A percentile compares a stretch with the other conserved stretches of the same genome.
These are phyloP conservation scores for Parochlus steinenii DNA, from an alignment of 2,888 invertebrate genomes.

Conservation along the genomic window DNA sequence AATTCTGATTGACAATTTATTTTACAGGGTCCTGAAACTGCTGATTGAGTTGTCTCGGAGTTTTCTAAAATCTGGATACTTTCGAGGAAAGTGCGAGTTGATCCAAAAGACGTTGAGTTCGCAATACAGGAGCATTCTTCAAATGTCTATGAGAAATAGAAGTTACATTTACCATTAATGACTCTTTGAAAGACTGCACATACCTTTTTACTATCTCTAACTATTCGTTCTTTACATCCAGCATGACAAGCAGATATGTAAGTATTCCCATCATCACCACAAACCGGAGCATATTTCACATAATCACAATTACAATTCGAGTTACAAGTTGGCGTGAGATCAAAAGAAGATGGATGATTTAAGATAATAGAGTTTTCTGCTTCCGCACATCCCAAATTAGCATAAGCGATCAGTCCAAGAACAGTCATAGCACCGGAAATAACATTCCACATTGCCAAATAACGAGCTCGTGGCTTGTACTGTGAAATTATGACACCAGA, in stretches of 20 bases:
- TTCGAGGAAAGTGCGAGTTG: no score
- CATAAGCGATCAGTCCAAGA: slow-evolving; percentile 38
- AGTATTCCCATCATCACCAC: slow-evolving; percentile 36
- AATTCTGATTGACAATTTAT: slow-evolving; percentile 39
- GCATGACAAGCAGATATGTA: slow-evolving; percentile 58
- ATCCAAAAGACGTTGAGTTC: no score
- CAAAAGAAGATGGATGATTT: slow-evolving; percentile 16
- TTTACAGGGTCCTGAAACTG: slow-evolving; percentile 35
- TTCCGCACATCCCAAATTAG: slow-evolving; percentile 39
- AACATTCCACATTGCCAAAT: slow-evolving; percentile 8
- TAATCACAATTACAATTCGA: slow-evolving; percentile 41
- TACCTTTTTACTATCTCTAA: neutral
- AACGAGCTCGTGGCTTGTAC: slow-evolving; percentile 30
- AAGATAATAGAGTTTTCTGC: slow-evolving; percentile 22
- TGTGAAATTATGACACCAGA: slow-evolving; percentile 40
- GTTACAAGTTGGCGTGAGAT: slow-evolving; percentile 35
- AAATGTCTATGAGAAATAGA: no score
- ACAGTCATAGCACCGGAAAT: slow-evolving; percentile 34
- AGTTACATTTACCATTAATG: no score
- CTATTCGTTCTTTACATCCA: slow-evolving; percentile 34
- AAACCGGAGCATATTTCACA: slow-evolving; percentile 48
- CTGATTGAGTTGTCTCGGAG: no score
- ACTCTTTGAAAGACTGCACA: no score
- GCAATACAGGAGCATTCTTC: no score
- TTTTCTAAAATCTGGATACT: no score